Evolutionary conservation across 2,113 vertebrate genomes (phyloP), one percentile per base, ranked within the genome.

Genomic region (Equus przewalskii): DNA sequence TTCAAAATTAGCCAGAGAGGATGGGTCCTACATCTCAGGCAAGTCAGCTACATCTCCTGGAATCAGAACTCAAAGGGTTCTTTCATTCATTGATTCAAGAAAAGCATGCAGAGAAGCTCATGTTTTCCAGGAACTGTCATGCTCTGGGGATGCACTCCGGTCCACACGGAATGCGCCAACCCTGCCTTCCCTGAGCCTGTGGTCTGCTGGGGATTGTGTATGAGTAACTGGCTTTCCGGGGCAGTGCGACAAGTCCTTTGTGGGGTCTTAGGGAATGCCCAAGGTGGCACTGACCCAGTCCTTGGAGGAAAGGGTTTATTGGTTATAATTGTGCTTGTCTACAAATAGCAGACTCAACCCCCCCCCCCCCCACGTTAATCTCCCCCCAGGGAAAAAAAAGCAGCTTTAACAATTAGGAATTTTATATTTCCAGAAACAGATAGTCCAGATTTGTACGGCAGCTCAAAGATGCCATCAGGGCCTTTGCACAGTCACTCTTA

Each of bases 171-270:
- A 73, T 19, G 21, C 12, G 3, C 6, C 21, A 41, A 28, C 28
- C 3, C 36, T 84, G 36, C 46, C 44, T 56, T 58, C 64, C 36
- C 72, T 80, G 36, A 80, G 76, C 33, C 33, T 81, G 33, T 8
- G n/a, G 33, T 3, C 13, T 4, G 6, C 18, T n/a, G 3, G 18
- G 15, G 18, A 30, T 2, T 4, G 62, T 7, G 2, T 21, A 1
- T 3, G 49, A 10, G 28, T 41, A 56, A 62, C 19, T 14, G 33
- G 44, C 15, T 84, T 54, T 14, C 44, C 0, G 4, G 44, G 12
- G 19, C 33, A 24, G 49, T 14, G 14, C 33, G 46, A 0, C 44
- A 60, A 49, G 14, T 19, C 49, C n/a, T 67, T 82, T 12, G 10
- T 44, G 56, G 58, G 64, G 10, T 15, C 10, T 6, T 22, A 60